Evolutionary conservation across 2,797 vertebrate species (phyloP), one percentile per base, ranked within the genome.

Genomic region (Moxostoma hubbsi): DNA sequence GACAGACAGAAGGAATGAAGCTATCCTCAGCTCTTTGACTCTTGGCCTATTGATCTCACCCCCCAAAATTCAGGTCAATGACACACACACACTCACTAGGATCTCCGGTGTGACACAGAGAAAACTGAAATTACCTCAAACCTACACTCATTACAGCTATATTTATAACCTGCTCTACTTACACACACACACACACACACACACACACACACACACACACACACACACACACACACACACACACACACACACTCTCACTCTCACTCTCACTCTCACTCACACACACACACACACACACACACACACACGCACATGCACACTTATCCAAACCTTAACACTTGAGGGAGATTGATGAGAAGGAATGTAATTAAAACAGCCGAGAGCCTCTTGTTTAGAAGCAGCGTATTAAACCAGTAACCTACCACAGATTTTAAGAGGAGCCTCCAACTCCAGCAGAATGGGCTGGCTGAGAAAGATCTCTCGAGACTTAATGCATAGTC

Each of bases 381-480:
- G 47, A 47, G 45, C 5, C 8, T 53, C 36, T 62, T 57, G 24
- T 5, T 45, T 61, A 15, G 46, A 59, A 73, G 24, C 1, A 24
- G 51, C 47, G 15, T 53, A 57, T 71, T 58, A 53, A 79, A 24
- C 24, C 2, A 24, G 24, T 24, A 24, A 79, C 96, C 76, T 93
- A 98, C 97, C 97, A 92, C 97, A 98, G 79, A 99, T 99, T 94
- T 99, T 99, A 84, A 99, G 91, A 0, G 97, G 97, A 0, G 97
- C 97, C 88, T 99, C 97, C 79, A 98, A 93, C 88, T 99, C 97
- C 92, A 98, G 89, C 78, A 99, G 95, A 92, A 98, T 99, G 89
- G 97, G 97, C 90, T 98, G 97, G 88, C 97, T 98, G 91, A 99
- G 96, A 90, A 99, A 98, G 91, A 99, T 99, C 92, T 98, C 97